phyloP scores from a whole-genome alignment of 2,888 invertebrate genomes.

The Lepidocyrtinus sp. region DNA sequence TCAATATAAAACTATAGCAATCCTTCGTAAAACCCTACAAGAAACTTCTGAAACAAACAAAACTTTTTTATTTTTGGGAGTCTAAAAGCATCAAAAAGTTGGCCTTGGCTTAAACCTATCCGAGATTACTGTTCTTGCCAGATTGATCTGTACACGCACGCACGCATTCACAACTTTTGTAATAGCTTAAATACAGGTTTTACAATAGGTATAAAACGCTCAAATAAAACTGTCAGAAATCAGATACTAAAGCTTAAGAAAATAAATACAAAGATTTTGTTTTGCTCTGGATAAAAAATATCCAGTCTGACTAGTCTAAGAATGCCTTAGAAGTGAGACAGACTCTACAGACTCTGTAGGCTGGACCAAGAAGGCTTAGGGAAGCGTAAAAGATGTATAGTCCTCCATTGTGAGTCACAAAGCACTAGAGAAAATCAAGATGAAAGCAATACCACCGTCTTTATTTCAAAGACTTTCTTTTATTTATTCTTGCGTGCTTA shows the following conservation, averaged over 20 bases:
- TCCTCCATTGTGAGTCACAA: background rate
- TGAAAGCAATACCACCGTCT: background rate
- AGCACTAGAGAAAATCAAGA: background rate
- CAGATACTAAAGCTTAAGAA: constrained; percentile 28
- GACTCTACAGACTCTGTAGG: no score
- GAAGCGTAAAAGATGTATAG: background rate
- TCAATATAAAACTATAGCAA: no score
- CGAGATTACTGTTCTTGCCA: background rate
- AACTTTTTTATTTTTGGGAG: no score
- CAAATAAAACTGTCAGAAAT: constrained; percentile 37
- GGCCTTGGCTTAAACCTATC: no score
- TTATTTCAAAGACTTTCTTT: background rate
- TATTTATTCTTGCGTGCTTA: background rate
- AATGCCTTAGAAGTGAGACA: background rate
- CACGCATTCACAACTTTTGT: background rate
- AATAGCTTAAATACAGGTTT: background rate
- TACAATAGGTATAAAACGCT: background rate
- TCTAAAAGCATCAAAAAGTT: no score
- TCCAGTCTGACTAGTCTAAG: background rate
- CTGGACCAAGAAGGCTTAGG: background rate
- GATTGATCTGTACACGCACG: background rate
- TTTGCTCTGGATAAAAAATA: background rate
- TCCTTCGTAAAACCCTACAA: no score
- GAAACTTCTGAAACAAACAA: no score
- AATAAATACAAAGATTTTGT: constrained; percentile 40